Percentiles rank a stretch among this genome's conserved stretches.
phyloP scores from a whole-genome alignment of 2,797 vertebrate genomes.

The Crax fasciolata region DNA sequence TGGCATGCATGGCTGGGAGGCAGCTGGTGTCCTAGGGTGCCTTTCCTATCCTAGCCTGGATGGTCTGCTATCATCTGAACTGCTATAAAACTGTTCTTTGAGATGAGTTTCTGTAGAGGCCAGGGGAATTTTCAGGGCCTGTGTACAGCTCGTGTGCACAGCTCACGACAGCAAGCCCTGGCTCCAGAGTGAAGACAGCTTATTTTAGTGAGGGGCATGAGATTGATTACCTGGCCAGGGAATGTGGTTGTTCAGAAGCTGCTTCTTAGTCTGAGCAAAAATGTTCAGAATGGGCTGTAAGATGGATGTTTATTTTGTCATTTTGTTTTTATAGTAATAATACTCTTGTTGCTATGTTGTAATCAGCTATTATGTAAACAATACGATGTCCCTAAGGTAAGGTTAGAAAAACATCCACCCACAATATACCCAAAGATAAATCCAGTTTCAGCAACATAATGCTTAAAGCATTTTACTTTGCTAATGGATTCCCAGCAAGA shows the following conservation, averaged over 20 bases:
- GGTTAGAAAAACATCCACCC: slow-evolving; percentile 6
- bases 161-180: not conserved
- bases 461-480: slow-evolving; percentile 16
- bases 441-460: slow-evolving; percentile 6
- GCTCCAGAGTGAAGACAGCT: not conserved
- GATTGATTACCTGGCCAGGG: not conserved
- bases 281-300: not conserved
- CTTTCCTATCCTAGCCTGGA: not conserved
- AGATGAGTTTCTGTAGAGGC: not conserved
- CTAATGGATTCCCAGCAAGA: not conserved
- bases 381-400: slow-evolving; percentile 2
- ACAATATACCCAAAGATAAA: not conserved
- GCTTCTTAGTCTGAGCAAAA: slow-evolving; percentile 5
- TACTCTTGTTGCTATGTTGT: not conserved
- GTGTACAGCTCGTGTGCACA: not conserved
- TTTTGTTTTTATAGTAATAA: slow-evolving; percentile 15
- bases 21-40: not conserved
- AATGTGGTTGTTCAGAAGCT: not conserved
- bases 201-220: not conserved
- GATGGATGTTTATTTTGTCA: not conserved
- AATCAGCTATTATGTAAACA: slow-evolving; percentile 51
- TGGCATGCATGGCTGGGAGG: not conserved
- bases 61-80: not conserved
- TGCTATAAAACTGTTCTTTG: not conserved
- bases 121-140: not conserved